Evolutionary conservation across 2,113 vertebrate species (phyloP), one percentile per base, ranked within the genome.

Genomic region (Syngnathus typhle): DNA sequence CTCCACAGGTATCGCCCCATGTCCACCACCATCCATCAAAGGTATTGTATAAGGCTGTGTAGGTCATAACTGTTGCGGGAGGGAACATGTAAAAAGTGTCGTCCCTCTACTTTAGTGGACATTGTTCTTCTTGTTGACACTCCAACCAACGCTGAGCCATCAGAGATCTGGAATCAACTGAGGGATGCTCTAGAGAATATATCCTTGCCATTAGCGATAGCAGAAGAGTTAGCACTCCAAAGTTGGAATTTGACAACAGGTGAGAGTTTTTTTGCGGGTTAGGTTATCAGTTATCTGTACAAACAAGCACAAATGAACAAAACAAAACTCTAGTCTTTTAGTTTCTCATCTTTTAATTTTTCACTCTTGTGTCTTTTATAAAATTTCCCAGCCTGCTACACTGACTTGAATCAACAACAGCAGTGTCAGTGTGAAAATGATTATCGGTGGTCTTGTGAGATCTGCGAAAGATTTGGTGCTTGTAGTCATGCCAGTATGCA

Each of bases 361-460:
- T 32, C 27, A 32, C 27, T 32, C 27, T 32, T 32, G 27, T 32
- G 27, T 32, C 27, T 32, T 32, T 32, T 32, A 3, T 32, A 32
- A 32, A 32, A 32, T 32, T 32, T 32, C 27, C 38, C 12, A 88
- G 87, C 12, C 23, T 88, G 87, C 52, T 64, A 3, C 64, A 52
- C 65, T 52, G 62, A 16, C 52, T 37, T 64, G 10, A 13, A 0
- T 9, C 65, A 54, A 65, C 49, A 19, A 16, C 49, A 13, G 5
- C 58, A 61, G 62, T 89, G 87, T 78, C 21, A 49, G 0, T 88
- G 86, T 74, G 81, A 84, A 71, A 62, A 76, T 0, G 13, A 21
- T 0, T 86, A 64, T 67, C 19, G 55, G 9, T 88, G 74, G 81
- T 64, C 78, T 38, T 84, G 78, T 73, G 60, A 79, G 61, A 67